These are phyloP conservation scores for Amazona ochrocephala DNA, from an alignment of 2,797 vertebrate genomes.

Conservation along the genomic window DNA sequence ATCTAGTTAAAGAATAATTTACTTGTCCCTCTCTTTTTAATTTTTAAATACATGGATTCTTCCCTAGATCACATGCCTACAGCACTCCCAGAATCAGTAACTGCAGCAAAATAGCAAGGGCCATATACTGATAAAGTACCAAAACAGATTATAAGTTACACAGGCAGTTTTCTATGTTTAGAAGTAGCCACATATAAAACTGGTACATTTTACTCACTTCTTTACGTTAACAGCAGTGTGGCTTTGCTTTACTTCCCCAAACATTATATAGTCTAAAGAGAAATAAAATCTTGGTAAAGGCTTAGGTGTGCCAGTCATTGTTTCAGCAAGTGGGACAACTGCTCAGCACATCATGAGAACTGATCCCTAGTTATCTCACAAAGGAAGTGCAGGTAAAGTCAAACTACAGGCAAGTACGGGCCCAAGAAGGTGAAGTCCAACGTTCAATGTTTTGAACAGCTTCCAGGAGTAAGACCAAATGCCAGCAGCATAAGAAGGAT, in stretches of 20 bases:
- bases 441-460: background rate
- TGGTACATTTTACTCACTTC: background rate
- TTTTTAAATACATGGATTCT: background rate
- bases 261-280: background rate
- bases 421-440: constrained; percentile 49
- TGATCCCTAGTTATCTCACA: background rate
- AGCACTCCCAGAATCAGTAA: background rate
- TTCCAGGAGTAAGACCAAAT: constrained; percentile 31
- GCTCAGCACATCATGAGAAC: background rate
- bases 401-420: background rate
- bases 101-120: background rate
- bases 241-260: background rate
- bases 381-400: background rate
- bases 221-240: background rate
- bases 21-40: background rate
- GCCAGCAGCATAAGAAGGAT: constrained; percentile 82
- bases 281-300: background rate
- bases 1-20: background rate
- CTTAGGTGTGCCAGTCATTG: background rate
- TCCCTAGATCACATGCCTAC: background rate
- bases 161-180: background rate
- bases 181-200: background rate
- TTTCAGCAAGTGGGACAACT: background rate
- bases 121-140: background rate
- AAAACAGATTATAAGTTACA: background rate